Evolutionary conservation across 2,888 invertebrate genomes (phyloP), one percentile per base, ranked within the genome.

Genomic region (Agonopterix alstromeriana): DNA sequence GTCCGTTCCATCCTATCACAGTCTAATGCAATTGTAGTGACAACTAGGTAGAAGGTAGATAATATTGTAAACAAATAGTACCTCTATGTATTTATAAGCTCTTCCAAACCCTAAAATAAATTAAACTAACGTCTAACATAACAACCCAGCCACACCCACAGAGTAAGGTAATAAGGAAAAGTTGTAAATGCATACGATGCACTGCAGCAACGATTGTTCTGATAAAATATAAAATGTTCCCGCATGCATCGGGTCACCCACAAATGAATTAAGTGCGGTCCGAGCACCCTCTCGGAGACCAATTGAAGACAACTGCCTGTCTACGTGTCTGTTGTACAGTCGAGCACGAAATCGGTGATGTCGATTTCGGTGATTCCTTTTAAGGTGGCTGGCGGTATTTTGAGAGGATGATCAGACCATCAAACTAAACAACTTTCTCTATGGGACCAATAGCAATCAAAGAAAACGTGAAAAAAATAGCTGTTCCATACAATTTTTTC

Each of bases 141-240:
- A 3, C 17, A 17, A 27, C 27, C 10, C 42, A 8, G 53, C 55
- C 61, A 56, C 63, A 54, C 64, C 63, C 63, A 54, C 51, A 12
- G 42, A 43, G 27, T 8, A 46, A 47, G 42, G 52, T 47, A 55
- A 54, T 44, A 43, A 47, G 27, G 27, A 58, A 53, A 14, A 49
- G 53, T 40, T 54, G 55, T 53, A 50, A 50, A 47, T 48, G 52
- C 52, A 45, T 42, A 46, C 53, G 45, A 53, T 43, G 48, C 51
- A 52, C 50, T 27, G 51, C 54, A 51, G 51, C 60, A 47, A 49
- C 51, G 54, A 44, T 49, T 48, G 43, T 48, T 63, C 61, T 65
- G 66, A 71, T 72, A 78, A 79, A 84, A 84, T 84, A 71, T 72
- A 78, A 79, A 84, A 84, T 84, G 77, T 67, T 85, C 87, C 87